Conservation (phyloP, 2,113 vertebrate genomes). For the Donacobius atricapilla region DNA sequence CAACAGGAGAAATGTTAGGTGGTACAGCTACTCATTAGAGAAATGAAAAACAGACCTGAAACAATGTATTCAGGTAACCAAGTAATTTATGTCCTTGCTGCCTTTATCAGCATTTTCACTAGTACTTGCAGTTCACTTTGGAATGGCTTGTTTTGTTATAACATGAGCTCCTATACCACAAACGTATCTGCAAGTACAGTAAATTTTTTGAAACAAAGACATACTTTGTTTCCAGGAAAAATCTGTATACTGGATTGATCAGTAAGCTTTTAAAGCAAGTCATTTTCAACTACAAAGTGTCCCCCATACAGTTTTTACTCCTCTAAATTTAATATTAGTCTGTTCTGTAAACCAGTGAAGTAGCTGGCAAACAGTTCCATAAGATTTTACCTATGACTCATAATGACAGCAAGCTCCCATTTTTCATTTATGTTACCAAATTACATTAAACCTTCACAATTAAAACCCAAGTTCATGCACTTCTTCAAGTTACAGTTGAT, state of each 20-base stretch:
- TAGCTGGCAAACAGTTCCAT: not conserved
- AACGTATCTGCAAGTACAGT: not conserved
- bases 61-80: not conserved
- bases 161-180: not conserved
- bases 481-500: not conserved
- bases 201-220: not conserved
- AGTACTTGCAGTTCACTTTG: not conserved
- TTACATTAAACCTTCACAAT: not conserved
- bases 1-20: not conserved
- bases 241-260: not conserved
- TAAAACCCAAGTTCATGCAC: not conserved
- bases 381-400: not conserved
- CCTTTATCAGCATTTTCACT: not conserved
- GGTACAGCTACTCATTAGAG: not conserved
- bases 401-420: not conserved
- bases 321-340: not conserved
- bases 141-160: not conserved
- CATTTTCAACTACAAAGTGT: not conserved
- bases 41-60: not conserved
- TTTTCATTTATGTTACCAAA: conserved; percentile 1
- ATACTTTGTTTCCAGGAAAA: not conserved
- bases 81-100: not conserved
- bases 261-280: not conserved
- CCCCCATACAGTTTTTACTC: not conserved
- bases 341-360: not conserved